Conservation (phyloP, 2,797 vertebrate species). For the Falco rusticolus region DNA sequence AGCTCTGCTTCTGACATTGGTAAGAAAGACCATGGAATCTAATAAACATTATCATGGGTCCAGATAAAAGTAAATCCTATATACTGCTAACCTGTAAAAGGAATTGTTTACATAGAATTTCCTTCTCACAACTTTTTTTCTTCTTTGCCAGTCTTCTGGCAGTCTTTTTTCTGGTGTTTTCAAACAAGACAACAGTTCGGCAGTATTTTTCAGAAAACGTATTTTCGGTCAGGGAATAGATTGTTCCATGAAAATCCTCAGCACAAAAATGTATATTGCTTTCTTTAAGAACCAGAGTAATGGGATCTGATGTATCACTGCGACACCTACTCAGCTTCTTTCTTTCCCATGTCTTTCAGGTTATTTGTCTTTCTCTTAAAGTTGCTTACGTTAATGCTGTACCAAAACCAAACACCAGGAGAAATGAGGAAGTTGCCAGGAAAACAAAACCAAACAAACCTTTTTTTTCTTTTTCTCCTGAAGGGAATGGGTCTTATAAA, state of each 20-base stretch:
- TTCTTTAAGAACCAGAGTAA: neutral
- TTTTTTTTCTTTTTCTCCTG: constrained; percentile 12
- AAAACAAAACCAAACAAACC: neutral
- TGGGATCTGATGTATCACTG: neutral
- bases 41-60: neutral
- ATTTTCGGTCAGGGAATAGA: neutral
- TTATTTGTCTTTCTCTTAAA: neutral
- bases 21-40: neutral
- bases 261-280: neutral
- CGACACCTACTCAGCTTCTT: neutral
- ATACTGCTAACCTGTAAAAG: neutral
- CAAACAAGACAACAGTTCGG: neutral
- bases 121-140: neutral
- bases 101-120: neutral
- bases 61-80: neutral
- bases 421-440: neutral
- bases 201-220: neutral
- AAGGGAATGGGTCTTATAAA: constrained; percentile 98
- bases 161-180: neutral
- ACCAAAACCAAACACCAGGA: neutral
- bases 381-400: neutral
- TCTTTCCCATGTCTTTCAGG: neutral
- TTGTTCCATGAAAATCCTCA: neutral
- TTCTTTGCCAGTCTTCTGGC: neutral
- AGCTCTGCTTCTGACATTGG: neutral